Base-by-base conservation (phyloP, 2,797 vertebrate genomes). In the Acipenser transmontanus region DNA sequence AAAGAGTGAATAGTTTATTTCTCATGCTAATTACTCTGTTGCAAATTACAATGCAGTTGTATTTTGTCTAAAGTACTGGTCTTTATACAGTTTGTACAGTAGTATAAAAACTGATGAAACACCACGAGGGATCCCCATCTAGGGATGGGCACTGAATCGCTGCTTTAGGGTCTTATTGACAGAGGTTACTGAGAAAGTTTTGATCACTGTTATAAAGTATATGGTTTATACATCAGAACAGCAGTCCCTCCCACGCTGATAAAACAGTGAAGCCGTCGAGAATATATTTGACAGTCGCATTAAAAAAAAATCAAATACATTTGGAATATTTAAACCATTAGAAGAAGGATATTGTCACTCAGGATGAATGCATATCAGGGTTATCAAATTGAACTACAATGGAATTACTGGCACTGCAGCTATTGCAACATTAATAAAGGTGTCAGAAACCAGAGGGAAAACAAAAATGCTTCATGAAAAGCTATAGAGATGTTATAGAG, bases 351-450 rank as follows among this genome's bases (percentile, higher is more conserved):
- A 83, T 81, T 81, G 85, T 85, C 75, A 75, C 73, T 71, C 70
- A 79, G 81, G 84, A 89, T 86, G 78, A 89, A 89, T 82, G 83
- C 77, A 65, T 75, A 75, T 34, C 34, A 73, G 76, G 82, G 74
- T 74, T 71, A 78, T 86, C 82, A 87, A 78, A 86, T 86, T 86
- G 84, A 87, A 87, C 81, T 81, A 78, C 85, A 88, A 85, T 83
- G 84, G 82, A 87, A 84, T 88, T 85, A 88, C 81, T 85, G 76
- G 84, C 86, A 81, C 82, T 86, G 78, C 76, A 84, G 84, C 76
- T 85, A 85, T 84, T 87, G 87, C 82, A 77, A 78, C 87, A 89
- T 89, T 85, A 84, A 88, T 89, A 86, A 85, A 80, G 82, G 83
- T 84, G 85, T 88, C 82, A 80, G 68, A 62, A 62, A 69, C 70